phyloP scores from a whole-genome alignment of 2,888 invertebrate species.

The Drosophila gaucha region DNA sequence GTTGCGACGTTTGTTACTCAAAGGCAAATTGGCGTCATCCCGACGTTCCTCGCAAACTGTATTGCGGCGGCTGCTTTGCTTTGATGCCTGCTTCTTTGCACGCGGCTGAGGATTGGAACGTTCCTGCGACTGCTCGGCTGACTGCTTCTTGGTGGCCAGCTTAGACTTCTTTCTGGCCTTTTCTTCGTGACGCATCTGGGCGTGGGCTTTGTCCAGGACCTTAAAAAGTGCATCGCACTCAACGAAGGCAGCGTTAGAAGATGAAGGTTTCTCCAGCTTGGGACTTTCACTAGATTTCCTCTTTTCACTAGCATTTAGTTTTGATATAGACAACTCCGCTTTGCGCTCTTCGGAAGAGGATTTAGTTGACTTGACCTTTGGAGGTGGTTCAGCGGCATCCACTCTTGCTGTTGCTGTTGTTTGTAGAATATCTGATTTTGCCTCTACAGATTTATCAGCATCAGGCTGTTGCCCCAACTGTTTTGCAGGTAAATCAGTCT shows the following conservation, averaged over 20 bases:
- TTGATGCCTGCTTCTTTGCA: constrained; percentile 18
- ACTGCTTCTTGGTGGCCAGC: constrained; percentile 18
- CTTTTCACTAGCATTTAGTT: neutral
- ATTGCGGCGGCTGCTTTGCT: constrained; percentile 23
- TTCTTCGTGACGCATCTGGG: constrained; percentile 50
- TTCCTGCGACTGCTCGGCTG: constrained; percentile 17
- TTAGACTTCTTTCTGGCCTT: constrained; percentile 55
- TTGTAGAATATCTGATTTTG: neutral
- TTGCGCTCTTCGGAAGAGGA: neutral
- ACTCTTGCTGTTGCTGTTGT: neutral
- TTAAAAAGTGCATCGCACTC: constrained; percentile 66
- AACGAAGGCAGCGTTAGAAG: constrained; percentile 19
- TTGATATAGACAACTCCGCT: neutral
- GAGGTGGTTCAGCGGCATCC: neutral
- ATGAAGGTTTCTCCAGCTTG: constrained; percentile 21
- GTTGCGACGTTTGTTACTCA: constrained; percentile 46
- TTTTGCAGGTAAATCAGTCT: neutral
- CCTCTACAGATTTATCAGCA: neutral
- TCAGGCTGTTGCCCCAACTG: neutral
- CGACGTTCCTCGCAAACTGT: constrained; percentile 43
- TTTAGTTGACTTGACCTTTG: neutral
- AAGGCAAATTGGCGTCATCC: neutral
- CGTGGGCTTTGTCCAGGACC: constrained; percentile 52
- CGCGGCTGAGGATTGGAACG: neutral
- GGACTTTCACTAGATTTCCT: constrained; percentile 1